Percentiles rank a stretch among this genome's conserved stretches.
phyloP scores from a whole-genome alignment of 2,888 invertebrate species.

The Subacronicta megacephala region DNA sequence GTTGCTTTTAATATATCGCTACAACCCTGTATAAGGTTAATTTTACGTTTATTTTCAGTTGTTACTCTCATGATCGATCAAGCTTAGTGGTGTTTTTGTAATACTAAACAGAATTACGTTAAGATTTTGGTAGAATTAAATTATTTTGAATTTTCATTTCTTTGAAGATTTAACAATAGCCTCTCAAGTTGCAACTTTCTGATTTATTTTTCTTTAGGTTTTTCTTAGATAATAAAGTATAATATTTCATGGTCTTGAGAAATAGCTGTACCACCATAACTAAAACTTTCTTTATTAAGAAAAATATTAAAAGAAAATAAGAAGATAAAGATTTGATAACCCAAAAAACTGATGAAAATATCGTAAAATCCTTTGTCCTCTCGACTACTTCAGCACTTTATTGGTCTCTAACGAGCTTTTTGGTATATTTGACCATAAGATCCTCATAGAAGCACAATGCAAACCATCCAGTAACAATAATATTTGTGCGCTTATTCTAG shows the following conservation, averaged over 20 bases:
- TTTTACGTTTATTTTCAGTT: conserved; percentile 29
- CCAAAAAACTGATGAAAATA: not conserved
- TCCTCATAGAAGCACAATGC: not conserved
- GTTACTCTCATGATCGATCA: not conserved
- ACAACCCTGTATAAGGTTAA: conserved; percentile 7
- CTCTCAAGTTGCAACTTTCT: not conserved
- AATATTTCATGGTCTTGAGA: not conserved
- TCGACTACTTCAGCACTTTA: conserved; percentile 22
- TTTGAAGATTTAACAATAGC: not conserved
- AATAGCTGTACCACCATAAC: not conserved
- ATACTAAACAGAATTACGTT: not conserved
- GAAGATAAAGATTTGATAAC: not conserved
- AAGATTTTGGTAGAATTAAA: not conserved
- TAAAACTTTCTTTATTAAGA: not conserved
- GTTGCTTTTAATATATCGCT: conserved; percentile 25
- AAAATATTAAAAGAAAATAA: not conserved
- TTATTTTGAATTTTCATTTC: not conserved
- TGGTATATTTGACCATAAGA: not conserved
- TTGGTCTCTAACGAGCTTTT: conserved; percentile 23
- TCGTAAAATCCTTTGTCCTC: not conserved
- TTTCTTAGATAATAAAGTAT: not conserved
- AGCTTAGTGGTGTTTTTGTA: not conserved
- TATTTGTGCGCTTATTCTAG: conserved; percentile 27
- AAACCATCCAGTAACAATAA: conserved; percentile 25
- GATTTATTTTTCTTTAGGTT: not conserved